Evolutionary conservation across 2,888 invertebrate species (phyloP).

Genomic region (Mycogona germanica): DNA sequence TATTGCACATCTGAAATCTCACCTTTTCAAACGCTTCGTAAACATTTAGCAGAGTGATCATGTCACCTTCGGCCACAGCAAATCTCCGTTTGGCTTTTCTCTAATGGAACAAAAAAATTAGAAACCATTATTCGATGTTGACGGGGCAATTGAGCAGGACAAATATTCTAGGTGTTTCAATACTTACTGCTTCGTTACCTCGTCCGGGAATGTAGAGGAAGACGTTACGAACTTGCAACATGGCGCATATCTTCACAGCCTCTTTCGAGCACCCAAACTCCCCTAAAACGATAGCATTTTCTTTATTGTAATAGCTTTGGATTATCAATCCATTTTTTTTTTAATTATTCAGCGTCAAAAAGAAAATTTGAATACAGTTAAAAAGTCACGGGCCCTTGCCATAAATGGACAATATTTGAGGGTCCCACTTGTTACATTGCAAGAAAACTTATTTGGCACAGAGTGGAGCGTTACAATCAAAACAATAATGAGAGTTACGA

Average conservation of each 20-base stretch:
- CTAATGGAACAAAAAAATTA: conserved; percentile 17
- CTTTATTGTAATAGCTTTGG: too few species aligned
- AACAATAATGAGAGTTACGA: too few species aligned
- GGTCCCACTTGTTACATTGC: too few species aligned
- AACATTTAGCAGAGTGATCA: conserved; percentile 77
- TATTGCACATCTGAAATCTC: neutral
- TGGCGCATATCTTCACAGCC: conserved; percentile 73
- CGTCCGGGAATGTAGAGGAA: conserved; percentile 55
- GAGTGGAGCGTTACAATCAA: too few species aligned
- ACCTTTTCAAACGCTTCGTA: conserved; percentile 47
- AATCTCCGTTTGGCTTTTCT: conserved; percentile 58
- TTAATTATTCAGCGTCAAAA: too few species aligned
- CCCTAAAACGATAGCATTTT: conserved; percentile 39
- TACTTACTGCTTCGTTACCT: conserved; percentile 31
- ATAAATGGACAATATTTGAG: too few species aligned
- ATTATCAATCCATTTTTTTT: too few species aligned
- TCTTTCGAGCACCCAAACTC: conserved; percentile 88
- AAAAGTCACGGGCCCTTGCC: too few species aligned
- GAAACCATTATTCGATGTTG: neutral
- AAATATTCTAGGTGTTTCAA: too few species aligned
- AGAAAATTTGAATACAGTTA: too few species aligned
- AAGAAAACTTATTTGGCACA: too few species aligned
- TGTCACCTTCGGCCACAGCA: conserved; percentile 75
- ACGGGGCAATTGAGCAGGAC: neutral
- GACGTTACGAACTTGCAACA: conserved; percentile 89